Percentiles rank a stretch among this genome's conserved stretches.
phyloP scores from a whole-genome alignment of 2,113 vertebrate genomes.

The Xenotilapia leptura region DNA sequence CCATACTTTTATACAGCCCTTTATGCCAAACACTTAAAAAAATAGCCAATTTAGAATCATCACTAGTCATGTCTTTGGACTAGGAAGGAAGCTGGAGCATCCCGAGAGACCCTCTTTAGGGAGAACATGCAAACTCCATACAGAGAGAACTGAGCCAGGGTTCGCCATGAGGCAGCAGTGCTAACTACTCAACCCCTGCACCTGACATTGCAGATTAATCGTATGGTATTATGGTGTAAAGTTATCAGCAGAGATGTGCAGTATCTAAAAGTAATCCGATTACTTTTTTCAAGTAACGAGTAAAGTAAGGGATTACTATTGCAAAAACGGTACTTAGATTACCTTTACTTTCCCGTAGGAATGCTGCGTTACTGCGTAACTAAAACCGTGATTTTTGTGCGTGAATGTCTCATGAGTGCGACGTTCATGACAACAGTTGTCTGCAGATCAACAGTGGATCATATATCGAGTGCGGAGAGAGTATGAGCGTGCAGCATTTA shows the following conservation, averaged over 20 bases:
- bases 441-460: no score
- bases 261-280: no score
- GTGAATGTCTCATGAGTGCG: no score
- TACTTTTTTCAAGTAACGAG: no score
- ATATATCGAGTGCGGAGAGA: no score
- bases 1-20: background rate
- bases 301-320: no score
- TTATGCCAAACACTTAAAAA: accelerated
- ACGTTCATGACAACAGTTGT: no score
- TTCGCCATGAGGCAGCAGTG: background rate
- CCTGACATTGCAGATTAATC: background rate
- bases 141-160: background rate
- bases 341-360: no score
- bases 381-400: no score
- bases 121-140: background rate
- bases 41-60: background rate
- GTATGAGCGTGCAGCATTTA: no score
- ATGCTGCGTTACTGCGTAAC: no score
- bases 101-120: background rate
- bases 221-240: background rate
- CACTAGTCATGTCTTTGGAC: background rate
- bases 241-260: background rate
- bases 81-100: background rate
- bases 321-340: no score
- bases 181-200: background rate